Conservation (phyloP, 2,888 invertebrate species). For the Pharmacophagus antenor region DNA sequence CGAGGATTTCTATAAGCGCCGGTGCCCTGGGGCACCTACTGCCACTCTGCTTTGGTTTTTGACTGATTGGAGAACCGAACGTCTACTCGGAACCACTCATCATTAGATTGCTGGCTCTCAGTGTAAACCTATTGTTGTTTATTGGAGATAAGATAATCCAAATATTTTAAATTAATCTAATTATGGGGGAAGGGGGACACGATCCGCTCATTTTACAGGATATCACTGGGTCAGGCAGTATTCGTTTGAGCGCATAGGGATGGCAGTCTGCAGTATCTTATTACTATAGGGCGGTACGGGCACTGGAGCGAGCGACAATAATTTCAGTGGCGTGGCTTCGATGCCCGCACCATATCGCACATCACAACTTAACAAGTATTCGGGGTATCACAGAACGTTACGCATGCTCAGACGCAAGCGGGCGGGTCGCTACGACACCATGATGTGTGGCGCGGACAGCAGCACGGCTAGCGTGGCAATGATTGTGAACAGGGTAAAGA, state of each 20-base stretch:
- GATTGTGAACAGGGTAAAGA: slow-evolving; percentile 99
- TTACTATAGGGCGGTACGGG: slow-evolving; percentile 72
- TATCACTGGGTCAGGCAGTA: slow-evolving; percentile 65
- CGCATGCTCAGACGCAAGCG: slow-evolving; percentile 75
- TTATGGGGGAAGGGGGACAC: slow-evolving; percentile 50
- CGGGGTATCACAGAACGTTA: slow-evolving; percentile 85
- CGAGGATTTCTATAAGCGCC: slow-evolving; percentile 52
- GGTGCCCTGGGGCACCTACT: slow-evolving; percentile 52
- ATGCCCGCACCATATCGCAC: slow-evolving; percentile 72
- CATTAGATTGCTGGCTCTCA: slow-evolving; percentile 42
- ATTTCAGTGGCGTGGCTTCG: slow-evolving; percentile 69
- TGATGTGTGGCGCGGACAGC: slow-evolving; percentile 97
- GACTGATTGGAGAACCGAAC: slow-evolving; percentile 44
- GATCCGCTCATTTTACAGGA: slow-evolving; percentile 55
- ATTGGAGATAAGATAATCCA: slow-evolving; percentile 28
- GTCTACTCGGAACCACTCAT: slow-evolving; percentile 49
- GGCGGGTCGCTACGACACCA: slow-evolving; percentile 90
- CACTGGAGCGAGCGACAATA: slow-evolving; percentile 70
- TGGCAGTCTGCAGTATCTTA: slow-evolving; percentile 76
- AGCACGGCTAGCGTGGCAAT: slow-evolving; percentile 98
- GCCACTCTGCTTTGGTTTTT: slow-evolving; percentile 46
- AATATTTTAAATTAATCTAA: slow-evolving; percentile 43
- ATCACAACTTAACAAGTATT: slow-evolving; percentile 85
- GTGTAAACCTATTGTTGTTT: slow-evolving; percentile 27
- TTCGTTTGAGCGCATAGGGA: slow-evolving; percentile 64